Evolutionary conservation across 2,797 vertebrate species (phyloP), one percentile per base, ranked within the genome.

Genomic region (Bovichtus diacanthus): DNA sequence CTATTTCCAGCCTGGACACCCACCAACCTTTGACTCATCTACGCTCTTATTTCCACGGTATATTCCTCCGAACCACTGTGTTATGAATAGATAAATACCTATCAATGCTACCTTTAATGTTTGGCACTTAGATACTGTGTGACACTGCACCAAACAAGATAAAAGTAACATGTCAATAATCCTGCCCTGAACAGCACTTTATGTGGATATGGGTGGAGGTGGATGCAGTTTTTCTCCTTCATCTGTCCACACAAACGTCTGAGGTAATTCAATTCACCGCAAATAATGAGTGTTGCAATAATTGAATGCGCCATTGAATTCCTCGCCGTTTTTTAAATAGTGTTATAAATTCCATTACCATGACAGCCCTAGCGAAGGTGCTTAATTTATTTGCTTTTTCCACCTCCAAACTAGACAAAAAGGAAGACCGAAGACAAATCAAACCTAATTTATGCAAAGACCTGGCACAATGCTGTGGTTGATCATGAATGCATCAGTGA

Each of bases 381-480:
- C 44, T 70, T 72, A 21, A 31, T 68, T 77, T 74, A 64, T 76
- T 70, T 78, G 69, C 56, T 64, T 59, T 34, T 41, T 75, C 63
- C 31, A 68, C 60, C 80, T 84, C 38, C 12, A 29, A 62, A 67
- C 31, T 11, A 80, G 70, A 83, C 65, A 66, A 77, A 81, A 79
- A 61, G 18, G 31, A 71, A 65, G 41, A 68, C 53, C 3, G 27
- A 69, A 66, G 70, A 69, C 50, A 49, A 83, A 79, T 69, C 23
- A 31, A 64, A 34, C n/a, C n/a, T 68, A 65, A 81, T 77, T 76
- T 49, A 78, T 78, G 62, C 67, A 61, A 60, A 76, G 68, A 81
- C 46, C 27, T 10, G 27, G 47, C 68, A 64, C 54, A 63, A 41
- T 39, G 70, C 39, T 1, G 47, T 8, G 50, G 76, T 54, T 47